A percentile compares a stretch with the other conserved stretches of the same genome.
Evolutionary conservation across 2,113 vertebrate genomes (phyloP).

Genomic region (Chroicocephalus ridibundus): DNA sequence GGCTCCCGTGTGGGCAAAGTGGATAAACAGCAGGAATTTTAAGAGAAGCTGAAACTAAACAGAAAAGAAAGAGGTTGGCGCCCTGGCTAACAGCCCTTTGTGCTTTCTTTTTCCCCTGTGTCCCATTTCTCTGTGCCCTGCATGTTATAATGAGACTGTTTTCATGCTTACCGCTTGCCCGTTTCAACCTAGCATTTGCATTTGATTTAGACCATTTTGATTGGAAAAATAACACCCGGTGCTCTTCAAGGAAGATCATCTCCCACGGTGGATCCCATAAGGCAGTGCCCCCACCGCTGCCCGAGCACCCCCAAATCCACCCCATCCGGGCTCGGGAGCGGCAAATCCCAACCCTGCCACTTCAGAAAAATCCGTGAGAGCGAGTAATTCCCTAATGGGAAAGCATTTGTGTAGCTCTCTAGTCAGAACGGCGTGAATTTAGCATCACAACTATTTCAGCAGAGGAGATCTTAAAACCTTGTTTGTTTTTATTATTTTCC

Average conservation of each 20-base stretch:
- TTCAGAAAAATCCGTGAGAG: not conserved
- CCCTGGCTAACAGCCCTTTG: not conserved
- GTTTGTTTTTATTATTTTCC: not conserved
- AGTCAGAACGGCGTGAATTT: not conserved
- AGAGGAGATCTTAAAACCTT: not conserved
- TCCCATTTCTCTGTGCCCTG: not conserved
- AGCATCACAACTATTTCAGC: not conserved
- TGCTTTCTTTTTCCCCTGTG: not conserved
- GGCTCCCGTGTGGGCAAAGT: slow-evolving; percentile 40
- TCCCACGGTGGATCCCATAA: not conserved
- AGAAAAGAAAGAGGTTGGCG: not conserved
- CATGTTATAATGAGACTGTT: not conserved
- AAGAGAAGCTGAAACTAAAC: slow-evolving; percentile 20
- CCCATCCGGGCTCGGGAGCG: rapidly evolving
- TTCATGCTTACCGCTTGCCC: not conserved
- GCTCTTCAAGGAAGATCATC: not conserved
- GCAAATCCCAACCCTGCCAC: not conserved
- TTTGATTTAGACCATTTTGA: not conserved
- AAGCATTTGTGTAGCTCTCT: not conserved
- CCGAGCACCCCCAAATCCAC: not conserved
- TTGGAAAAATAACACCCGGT: not conserved
- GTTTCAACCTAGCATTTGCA: not conserved
- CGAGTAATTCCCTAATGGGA: not conserved
- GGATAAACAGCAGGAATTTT: slow-evolving; percentile 54
- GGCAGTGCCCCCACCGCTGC: not conserved